These are phyloP conservation scores for Nasonia giraulti DNA, from an alignment of 1,140 invertebrate species.

Conservation along the genomic window DNA sequence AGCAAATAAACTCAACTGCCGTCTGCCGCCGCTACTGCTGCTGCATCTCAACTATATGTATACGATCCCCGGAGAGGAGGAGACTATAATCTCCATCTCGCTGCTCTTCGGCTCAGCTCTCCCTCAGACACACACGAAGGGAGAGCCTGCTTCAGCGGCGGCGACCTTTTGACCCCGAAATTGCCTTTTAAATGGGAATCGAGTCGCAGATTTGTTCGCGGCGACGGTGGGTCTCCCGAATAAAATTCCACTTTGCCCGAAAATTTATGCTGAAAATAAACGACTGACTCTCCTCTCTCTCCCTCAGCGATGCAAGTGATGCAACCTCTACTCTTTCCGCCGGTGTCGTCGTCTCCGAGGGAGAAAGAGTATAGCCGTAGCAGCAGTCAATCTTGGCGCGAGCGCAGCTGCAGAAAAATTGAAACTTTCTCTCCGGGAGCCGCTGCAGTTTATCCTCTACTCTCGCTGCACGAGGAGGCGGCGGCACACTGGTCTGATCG, in stretches of 20 bases:
- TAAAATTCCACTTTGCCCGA: slow-evolving; percentile 46
- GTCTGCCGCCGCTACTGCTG: neutral
- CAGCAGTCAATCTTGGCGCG: slow-evolving; percentile 36
- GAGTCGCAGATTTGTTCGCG: slow-evolving; percentile 33
- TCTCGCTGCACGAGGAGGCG: neutral
- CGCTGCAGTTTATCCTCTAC: slow-evolving; percentile 30
- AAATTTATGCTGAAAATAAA: slow-evolving; percentile 45
- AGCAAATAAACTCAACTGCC: neutral
- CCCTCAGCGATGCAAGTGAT: neutral
- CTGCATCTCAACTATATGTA: neutral
- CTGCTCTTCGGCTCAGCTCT: neutral
- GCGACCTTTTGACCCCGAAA: slow-evolving; percentile 31
- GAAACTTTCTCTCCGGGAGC: slow-evolving; percentile 17
- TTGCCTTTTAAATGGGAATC: slow-evolving; percentile 33
- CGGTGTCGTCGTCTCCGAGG: neutral
- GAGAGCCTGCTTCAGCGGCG: neutral
- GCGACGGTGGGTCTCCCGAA: neutral
- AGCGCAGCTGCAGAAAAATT: slow-evolving; percentile 42
- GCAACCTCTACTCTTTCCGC: neutral
- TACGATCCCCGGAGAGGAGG: neutral
- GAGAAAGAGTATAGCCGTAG: slow-evolving; percentile 10
- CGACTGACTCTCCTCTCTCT: neutral
- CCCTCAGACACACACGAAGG: neutral
- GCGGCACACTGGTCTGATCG: slow-evolving; percentile 6
- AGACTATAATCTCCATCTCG: neutral